Percentiles rank a stretch among this genome's conserved stretches.
phyloP scores from a whole-genome alignment of 2,113 vertebrate genomes.

The Mandrillus leucophaeus region DNA sequence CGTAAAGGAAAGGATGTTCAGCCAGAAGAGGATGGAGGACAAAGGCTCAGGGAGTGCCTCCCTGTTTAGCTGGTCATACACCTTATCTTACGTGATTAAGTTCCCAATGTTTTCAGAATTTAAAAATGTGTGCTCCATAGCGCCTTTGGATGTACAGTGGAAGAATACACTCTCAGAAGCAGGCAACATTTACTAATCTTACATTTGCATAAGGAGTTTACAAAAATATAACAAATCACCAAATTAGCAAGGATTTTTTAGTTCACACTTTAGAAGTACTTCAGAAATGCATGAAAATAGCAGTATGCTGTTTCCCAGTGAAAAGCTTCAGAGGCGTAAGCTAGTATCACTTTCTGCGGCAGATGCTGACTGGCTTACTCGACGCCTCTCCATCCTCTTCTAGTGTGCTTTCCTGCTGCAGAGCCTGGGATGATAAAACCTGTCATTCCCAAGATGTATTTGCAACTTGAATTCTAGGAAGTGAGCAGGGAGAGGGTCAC shows the following conservation, averaged over 20 bases:
- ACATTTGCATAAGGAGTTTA: neutral
- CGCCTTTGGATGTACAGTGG: neutral
- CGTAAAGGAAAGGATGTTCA: neutral
- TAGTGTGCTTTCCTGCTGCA: neutral
- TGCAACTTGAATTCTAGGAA: neutral
- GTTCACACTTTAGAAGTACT: neutral
- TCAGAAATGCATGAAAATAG: neutral
- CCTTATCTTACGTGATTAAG: neutral
- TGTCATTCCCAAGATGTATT: neutral
- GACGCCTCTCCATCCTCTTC: neutral
- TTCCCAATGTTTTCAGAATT: neutral
- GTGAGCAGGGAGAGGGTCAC: neutral
- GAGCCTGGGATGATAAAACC: neutral
- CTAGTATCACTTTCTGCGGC: neutral
- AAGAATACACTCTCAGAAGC: neutral
- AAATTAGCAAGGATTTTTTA: neutral
- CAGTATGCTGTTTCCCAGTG: neutral
- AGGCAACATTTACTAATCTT: neutral
- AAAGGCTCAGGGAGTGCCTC: neutral
- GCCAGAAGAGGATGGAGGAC: neutral
- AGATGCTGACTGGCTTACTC: neutral
- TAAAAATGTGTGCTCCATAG: neutral
- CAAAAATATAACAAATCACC: neutral
- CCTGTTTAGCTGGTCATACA: neutral
- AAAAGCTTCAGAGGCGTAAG: neutral